A percentile compares a stretch with the other conserved stretches of the same genome.
phyloP scores from a whole-genome alignment of 2,113 vertebrate species.

The Pionites leucogaster region DNA sequence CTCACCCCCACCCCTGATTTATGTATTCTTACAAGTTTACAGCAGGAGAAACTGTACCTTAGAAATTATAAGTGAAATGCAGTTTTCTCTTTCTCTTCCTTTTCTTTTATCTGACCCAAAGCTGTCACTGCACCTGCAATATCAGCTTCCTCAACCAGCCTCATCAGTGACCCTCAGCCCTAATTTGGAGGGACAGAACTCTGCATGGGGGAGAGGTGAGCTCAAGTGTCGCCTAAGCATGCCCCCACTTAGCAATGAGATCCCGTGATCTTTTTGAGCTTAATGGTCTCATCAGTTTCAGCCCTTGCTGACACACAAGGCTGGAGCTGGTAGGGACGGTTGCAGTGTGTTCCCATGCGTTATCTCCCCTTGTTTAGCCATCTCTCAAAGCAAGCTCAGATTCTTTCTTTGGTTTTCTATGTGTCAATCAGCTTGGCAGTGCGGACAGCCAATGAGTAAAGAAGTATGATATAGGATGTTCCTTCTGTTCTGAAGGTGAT shows the following conservation, averaged over 20 bases:
- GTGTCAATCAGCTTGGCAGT: neutral
- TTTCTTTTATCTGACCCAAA: neutral
- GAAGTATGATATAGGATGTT: neutral
- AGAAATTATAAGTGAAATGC: neutral
- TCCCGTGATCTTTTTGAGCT: neutral
- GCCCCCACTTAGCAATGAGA: neutral
- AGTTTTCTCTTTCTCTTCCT: neutral
- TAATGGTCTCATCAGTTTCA: slow-evolving; percentile 31
- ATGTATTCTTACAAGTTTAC: neutral
- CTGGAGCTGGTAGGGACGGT: neutral
- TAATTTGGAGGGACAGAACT: slow-evolving; percentile 15
- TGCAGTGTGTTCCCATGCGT: neutral
- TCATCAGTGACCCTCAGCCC: neutral
- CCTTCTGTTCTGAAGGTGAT: neutral
- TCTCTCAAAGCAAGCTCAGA: neutral
- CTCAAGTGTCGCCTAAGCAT: neutral
- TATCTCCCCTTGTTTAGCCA: neutral
- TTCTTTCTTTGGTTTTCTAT: neutral
- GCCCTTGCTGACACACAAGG: neutral
- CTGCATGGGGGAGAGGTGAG: slow-evolving; percentile 22
- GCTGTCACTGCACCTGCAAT: neutral
- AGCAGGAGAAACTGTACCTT: neutral
- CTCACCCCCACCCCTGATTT: neutral
- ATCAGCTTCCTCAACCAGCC: neutral
- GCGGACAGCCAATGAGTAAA: neutral